Evolutionary conservation across 2,888 invertebrate species (phyloP).

Genomic region (Pammene fasciana): DNA sequence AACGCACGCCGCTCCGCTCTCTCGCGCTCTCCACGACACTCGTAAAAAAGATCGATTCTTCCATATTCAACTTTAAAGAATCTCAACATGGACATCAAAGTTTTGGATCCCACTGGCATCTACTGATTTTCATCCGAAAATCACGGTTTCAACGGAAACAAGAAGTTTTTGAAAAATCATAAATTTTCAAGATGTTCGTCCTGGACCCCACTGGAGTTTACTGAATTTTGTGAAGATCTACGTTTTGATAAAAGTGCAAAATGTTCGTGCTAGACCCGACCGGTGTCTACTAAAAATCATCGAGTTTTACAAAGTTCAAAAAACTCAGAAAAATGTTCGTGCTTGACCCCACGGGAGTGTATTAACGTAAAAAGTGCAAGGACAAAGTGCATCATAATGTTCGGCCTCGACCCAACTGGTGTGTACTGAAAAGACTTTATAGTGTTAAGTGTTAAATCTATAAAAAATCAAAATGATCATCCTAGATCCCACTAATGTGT

Average conservation of each 20-base stretch:
- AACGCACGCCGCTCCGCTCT: constrained; percentile 63
- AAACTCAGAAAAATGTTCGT: constrained; percentile 67
- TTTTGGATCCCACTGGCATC: constrained; percentile 80
- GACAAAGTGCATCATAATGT: constrained; percentile 63
- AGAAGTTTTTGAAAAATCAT: constrained; percentile 31
- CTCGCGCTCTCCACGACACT: constrained; percentile 59
- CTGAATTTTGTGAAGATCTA: constrained; percentile 51
- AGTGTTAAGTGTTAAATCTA: constrained; percentile 46
- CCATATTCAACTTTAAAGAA: constrained; percentile 59
- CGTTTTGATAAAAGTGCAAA: constrained; percentile 35
- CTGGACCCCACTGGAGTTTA: constrained; percentile 76
- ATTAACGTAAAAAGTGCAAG: constrained; percentile 58
- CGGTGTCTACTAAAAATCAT: constrained; percentile 41
- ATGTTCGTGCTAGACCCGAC: constrained; percentile 45
- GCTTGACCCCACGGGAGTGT: constrained; percentile 77
- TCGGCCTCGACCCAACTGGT: constrained; percentile 61
- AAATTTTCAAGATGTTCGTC: constrained; percentile 60
- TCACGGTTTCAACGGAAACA: constrained; percentile 19
- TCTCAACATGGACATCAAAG: constrained; percentile 74
- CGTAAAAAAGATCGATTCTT: constrained; percentile 78
- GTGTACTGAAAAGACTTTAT: constrained; percentile 57
- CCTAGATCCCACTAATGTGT: constrained; percentile 57
- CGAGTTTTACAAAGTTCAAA: constrained; percentile 26
- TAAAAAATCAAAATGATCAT: constrained; percentile 52
- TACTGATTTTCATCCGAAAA: constrained; percentile 52